Evolutionary conservation across 2,797 vertebrate genomes (phyloP).

Genomic region (Rhyacichthys aspro): DNA sequence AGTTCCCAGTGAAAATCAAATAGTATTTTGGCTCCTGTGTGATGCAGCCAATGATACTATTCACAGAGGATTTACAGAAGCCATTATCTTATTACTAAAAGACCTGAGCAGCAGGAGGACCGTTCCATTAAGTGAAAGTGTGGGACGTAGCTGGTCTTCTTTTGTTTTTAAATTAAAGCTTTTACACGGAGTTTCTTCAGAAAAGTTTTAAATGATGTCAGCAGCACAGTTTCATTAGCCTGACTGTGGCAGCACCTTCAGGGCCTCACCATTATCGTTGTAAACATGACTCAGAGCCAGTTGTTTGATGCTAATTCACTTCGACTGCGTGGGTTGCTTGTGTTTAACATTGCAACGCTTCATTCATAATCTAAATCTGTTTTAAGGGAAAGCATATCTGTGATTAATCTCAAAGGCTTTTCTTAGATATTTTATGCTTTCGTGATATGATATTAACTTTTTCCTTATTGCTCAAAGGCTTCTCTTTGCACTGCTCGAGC

Average conservation of each 20-base stretch:
- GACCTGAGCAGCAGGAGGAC: too few species aligned
- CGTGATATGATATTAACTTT: background rate
- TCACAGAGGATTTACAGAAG: too few species aligned
- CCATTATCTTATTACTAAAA: too few species aligned
- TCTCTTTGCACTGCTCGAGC: too few species aligned
- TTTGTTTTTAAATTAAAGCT: too few species aligned
- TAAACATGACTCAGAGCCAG: background rate
- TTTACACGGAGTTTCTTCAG: too few species aligned
- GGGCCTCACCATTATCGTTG: background rate
- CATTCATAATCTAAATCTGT: background rate
- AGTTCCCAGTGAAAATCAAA: too few species aligned
- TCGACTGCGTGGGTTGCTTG: background rate
- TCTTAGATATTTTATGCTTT: background rate
- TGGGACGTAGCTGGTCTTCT: too few species aligned
- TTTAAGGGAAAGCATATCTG: background rate
- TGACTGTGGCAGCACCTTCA: too few species aligned
- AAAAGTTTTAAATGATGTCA: background rate
- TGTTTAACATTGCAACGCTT: background rate
- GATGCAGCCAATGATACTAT: too few species aligned
- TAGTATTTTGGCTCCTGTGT: too few species aligned
- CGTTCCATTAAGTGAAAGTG: too few species aligned
- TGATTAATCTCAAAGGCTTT: background rate
- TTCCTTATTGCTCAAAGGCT: background rate
- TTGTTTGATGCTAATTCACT: conserved; percentile 1
- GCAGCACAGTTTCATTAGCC: background rate